These are phyloP conservation scores for Ectemnius continuus DNA, from an alignment of 2,888 invertebrate species.

Conservation along the genomic window DNA sequence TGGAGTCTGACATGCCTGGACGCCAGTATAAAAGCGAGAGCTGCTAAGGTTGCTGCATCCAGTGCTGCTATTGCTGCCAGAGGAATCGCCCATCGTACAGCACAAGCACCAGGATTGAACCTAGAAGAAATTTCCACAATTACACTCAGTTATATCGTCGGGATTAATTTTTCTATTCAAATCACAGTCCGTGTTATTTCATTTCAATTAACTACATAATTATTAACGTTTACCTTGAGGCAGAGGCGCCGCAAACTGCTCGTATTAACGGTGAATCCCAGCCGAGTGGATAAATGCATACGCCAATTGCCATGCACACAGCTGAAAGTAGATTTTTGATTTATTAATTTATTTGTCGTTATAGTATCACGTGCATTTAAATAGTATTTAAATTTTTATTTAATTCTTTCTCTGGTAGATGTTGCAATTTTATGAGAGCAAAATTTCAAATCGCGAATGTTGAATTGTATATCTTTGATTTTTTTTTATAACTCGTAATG, in stretches of 20 bases:
- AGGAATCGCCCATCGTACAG: slow-evolving; percentile 95
- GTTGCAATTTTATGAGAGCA: background rate
- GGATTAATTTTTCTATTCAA: background rate
- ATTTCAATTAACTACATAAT: background rate
- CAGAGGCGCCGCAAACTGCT: slow-evolving; percentile 91
- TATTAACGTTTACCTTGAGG: slow-evolving; percentile 82
- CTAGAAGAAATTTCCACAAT: slow-evolving; percentile 46
- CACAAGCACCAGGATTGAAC: slow-evolving; percentile 87
- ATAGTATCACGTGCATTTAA: background rate
- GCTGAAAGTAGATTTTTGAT: slow-evolving; percentile 30
- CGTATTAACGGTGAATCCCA: slow-evolving; percentile 92
- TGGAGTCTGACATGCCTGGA: slow-evolving; percentile 92
- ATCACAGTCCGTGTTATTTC: background rate
- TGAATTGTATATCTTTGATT: too few species aligned
- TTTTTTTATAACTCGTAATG: too few species aligned
- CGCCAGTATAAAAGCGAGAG: slow-evolving; percentile 95
- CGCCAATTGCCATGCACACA: slow-evolving; percentile 89
- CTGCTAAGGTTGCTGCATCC: slow-evolving; percentile 91
- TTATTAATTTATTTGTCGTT: background rate
- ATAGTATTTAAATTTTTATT: background rate
- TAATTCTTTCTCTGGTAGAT: too few species aligned
- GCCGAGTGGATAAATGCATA: slow-evolving; percentile 93
- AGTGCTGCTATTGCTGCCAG: slow-evolving; percentile 93
- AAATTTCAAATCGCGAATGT: background rate
- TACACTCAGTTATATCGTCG: too few species aligned